Base-by-base conservation (phyloP, 1,140 invertebrate species). In the Procambarus clarkii region DNA sequence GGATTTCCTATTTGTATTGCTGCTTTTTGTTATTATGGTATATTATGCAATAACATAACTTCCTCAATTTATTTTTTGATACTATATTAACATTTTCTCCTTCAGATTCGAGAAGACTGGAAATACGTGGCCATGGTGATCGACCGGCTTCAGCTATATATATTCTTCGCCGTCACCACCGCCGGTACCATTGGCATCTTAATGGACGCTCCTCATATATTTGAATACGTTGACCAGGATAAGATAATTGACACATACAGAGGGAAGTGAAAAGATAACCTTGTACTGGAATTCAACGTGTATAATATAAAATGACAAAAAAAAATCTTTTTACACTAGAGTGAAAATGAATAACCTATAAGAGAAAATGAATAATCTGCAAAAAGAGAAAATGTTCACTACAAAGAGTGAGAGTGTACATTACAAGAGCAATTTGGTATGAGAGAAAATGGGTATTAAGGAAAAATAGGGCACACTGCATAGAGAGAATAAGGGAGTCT, bases 101-200 rank as follows among this genome's bases (percentile, higher is more conserved):
- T 34, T 54, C 94, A 99, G 98, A 98, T 98, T 88, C 96, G 98
- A 89, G 98, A 99, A 95, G 99, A 99, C 95, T 99, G 99, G 99
- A 99, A 99, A 94, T 99, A 99, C 94, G 98, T 99, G 9, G 98
- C 99, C 58, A 99, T 99, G 97, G 99, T 99, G 54, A 99, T 99
- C 93, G 99, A 99, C 96, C 96, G 99, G 93, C 95, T 99, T 80
- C 98, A 99, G 94, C 96, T 99, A 88, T 98, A 99, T 94, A 97
- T 99, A 93, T 99, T 99, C 95, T 99, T 99, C 95, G 98, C 99
- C 13, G 99, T 99, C 46, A 97, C 98, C n/a, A 97, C 97, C 15
- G 97, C 97, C 15, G 96, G 96, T 21, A 99, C 99, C 3, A 96
- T 99, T 91, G 98, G 98, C 45, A 99, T 99, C 93, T 95, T 99